These are phyloP conservation scores for Entomobrya multifasciata DNA, from an alignment of 2,888 invertebrate genomes.

Conservation along the genomic window DNA sequence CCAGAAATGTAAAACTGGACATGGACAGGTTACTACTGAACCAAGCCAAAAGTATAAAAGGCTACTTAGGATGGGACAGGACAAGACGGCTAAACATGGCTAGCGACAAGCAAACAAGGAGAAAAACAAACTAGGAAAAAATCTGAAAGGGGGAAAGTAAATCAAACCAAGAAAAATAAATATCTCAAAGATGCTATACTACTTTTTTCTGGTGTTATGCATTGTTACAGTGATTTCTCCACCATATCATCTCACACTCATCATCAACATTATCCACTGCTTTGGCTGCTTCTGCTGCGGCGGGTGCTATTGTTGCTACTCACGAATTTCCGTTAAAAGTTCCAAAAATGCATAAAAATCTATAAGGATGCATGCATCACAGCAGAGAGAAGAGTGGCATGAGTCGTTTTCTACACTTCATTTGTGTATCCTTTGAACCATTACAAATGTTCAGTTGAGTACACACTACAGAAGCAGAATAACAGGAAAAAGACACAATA, in stretches of 20 bases:
- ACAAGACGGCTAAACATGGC: not conserved
- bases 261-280: not conserved
- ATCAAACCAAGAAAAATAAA: conserved; percentile 33
- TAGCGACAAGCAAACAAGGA: not conserved
- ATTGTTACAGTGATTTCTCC: conserved; percentile 25
- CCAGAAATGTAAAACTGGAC: conserved; percentile 39
- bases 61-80: conserved; percentile 41
- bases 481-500: not conserved
- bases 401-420: conserved; percentile 14
- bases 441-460: conserved; percentile 20
- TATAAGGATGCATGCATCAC: too few species aligned
- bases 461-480: not conserved
- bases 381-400: not conserved
- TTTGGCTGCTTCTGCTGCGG: too few species aligned
- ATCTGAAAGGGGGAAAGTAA: conserved; percentile 43
- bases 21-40: conserved; percentile 46
- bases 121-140: not conserved
- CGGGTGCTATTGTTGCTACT: conserved; percentile 14
- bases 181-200: not conserved
- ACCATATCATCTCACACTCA: conserved; percentile 18
- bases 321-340: conserved; percentile 31
- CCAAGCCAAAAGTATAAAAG: not conserved
- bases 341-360: too few species aligned
- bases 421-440: conserved; percentile 31
- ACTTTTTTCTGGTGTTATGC: too few species aligned